Evolutionary conservation across 1,140 invertebrate species (phyloP), one percentile per base, ranked within the genome.

Genomic region (Drosophila subpulchrella): DNA sequence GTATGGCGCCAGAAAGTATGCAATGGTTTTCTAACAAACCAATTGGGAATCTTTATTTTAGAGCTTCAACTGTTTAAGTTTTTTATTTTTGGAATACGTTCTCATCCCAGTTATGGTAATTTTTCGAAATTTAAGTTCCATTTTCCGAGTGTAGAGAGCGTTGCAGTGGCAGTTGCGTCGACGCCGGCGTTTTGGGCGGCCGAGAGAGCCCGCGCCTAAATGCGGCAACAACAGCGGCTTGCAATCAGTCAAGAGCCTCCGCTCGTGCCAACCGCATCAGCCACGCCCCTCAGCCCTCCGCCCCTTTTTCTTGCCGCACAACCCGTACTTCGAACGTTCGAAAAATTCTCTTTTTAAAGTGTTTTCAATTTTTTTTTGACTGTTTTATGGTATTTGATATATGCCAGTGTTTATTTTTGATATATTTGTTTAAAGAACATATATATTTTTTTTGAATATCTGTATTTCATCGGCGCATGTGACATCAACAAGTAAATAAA

Each of bases 221-320:
- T 91, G 88, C 82, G 68, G 68, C 71, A 78, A 78, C 66, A 82
- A 90, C 62, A 75, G 83, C 80, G 68, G 63, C 63, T 75, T 58
- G 75, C 75, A 85, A 90, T 91, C 90, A 91, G 90, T 91, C 83
- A 84, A 90, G 76, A 86, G 86, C 77, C 75, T 90, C 74, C 73
- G 67, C 90, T 91, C 90, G 89, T 86, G 78, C 71, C 74, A 84
- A 78, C 70, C 90, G 90, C 85, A 81, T 89, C 81, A 72, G 48
- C 38, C 44, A 46, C 75, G 61, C 38, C 46, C 41, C 61, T 54
- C 17, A 39, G 55, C 6, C 46, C 27, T 15, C 30, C 48, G 48
- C 30, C 48, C 8, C 48, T n/a, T 30, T 44, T 38, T 20, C 36
- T 20, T 20, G 38, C 53, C 42, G 47, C 48, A 36, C 50, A 34